Conservation (phyloP, 2,888 invertebrate species). For the Phengaris alcon region DNA sequence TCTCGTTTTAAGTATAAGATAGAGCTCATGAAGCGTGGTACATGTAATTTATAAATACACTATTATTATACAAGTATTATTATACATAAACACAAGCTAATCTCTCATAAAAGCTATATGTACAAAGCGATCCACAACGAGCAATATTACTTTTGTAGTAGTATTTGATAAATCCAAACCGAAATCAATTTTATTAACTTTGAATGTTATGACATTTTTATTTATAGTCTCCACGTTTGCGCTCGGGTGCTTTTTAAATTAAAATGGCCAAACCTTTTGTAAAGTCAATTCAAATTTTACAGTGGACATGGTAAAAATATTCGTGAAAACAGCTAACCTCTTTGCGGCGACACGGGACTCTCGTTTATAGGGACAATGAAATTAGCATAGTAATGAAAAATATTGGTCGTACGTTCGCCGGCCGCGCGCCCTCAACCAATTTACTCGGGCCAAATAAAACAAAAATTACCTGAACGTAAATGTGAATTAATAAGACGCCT, state of each 20-base stretch:
- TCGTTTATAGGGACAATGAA: slow-evolving; percentile 75
- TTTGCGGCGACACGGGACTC: slow-evolving; percentile 61
- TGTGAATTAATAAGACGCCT: slow-evolving; percentile 28
- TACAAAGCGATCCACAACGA: background rate
- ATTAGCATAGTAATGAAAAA: slow-evolving; percentile 79
- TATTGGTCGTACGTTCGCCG: slow-evolving; percentile 62
- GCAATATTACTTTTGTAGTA: background rate
- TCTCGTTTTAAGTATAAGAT: too few species aligned
- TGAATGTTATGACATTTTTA: slow-evolving; percentile 13
- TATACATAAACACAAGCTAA: background rate
- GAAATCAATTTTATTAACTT: slow-evolving; percentile 14
- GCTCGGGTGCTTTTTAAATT: slow-evolving; percentile 71
- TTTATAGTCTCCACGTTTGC: slow-evolving; percentile 35
- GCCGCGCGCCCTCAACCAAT: slow-evolving; percentile 46
- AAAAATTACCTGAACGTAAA: slow-evolving; percentile 31
- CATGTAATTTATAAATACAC: too few species aligned
- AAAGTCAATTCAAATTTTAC: slow-evolving; percentile 70
- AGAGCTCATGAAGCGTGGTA: too few species aligned
- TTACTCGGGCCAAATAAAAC: slow-evolving; percentile 34
- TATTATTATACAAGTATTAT: background rate
- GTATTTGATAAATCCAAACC: slow-evolving; percentile 2
- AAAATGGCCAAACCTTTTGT: slow-evolving; percentile 59
- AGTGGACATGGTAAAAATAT: slow-evolving; percentile 67
- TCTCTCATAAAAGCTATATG: background rate
- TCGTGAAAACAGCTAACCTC: slow-evolving; percentile 69